phyloP scores from a whole-genome alignment of 2,888 invertebrate species.

The Sisyra terminalis region DNA sequence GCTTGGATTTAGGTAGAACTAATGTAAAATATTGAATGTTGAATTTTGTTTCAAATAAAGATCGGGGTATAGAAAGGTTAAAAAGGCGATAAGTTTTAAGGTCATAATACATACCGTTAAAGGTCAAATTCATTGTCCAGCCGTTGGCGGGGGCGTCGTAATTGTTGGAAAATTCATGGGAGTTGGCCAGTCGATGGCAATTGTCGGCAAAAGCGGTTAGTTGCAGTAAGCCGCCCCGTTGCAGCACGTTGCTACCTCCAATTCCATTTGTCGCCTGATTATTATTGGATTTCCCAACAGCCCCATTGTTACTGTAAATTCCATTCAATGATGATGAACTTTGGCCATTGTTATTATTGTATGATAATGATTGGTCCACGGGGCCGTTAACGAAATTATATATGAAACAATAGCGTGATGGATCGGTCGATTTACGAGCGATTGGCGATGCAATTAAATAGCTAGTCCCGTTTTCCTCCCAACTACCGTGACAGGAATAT shows the following conservation, averaged over 20 bases:
- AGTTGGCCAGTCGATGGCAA: conserved; percentile 36
- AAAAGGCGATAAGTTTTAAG: too few relatives aligned
- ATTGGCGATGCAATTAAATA: conserved; percentile 51
- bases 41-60: conserved; percentile 3
- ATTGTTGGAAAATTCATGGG: conserved; percentile 22
- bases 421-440: conserved; percentile 29
- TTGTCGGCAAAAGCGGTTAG: conserved; percentile 36
- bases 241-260: conserved; percentile 17
- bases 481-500: conserved; percentile 58
- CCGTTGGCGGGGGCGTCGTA: conserved; percentile 25
- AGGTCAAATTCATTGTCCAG: conserved; percentile 48
- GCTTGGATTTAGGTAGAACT: too few relatives aligned
- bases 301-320: background rate
- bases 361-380: background rate
- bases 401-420: conserved; percentile 42
- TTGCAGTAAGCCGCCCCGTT: conserved; percentile 23
- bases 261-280: conserved; percentile 12
- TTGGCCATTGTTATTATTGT: background rate
- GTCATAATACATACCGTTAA: conserved; percentile 40
- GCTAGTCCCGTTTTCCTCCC: conserved; percentile 44
- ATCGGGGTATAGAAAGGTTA: too few relatives aligned
- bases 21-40: too few relatives aligned
- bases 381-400: conserved; percentile 28
- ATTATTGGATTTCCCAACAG: background rate
- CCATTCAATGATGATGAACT: conserved; percentile 1